Base-by-base conservation (phyloP, 2,888 invertebrate genomes). In the Nomada flava region DNA sequence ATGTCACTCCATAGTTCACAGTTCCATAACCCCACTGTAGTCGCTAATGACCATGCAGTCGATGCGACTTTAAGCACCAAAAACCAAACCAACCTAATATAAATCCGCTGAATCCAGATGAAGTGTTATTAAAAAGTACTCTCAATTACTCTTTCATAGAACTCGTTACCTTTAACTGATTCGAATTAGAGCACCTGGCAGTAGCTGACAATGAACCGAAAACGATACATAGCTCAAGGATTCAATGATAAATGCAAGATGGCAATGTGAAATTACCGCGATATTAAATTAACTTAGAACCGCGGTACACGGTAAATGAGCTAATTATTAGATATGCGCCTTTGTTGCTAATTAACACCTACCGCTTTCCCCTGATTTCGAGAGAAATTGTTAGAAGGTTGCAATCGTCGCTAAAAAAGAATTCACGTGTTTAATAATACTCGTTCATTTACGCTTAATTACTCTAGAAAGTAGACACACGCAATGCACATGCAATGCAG, bases 301-400 rank as follows among this genome's bases (percentile, higher is more conserved):
- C 47, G 10, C 47, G 44, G 15, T 55, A 23, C 53, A 53, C 23
- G 13, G 18, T 36, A 20, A 36, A 62, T 42, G 52, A 74, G 47
- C 29, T 53, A 67, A 75, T 78, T 75, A 68, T 67, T 62, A 36
- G 60, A 55, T 68, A 60, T 65, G 60, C 29, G 15, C 47, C 60
- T 77, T 55, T 67, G 47, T 73, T 47, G 10, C n/a, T 47, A 74
- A 77, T 67, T 67, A 77, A 59, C 47, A 65, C 42, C 18, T 47
- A 62, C 62, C 47, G 18, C 53, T 53, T 60, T 53, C 23, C 23
- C 29, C 69, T 59, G 63, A 62, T 63, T 62, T 76, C 75, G 47
- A 36, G 75, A 63, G 63, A 63, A 76, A 76, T 69, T 75, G 50
- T 42, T 26, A 20, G 20, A 57, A 44, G 65, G 23, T 50, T 65